Evolutionary conservation across 92 coral and sea anemone genomes (phyloP).

Genomic region (Siderastrea siderea): DNA sequence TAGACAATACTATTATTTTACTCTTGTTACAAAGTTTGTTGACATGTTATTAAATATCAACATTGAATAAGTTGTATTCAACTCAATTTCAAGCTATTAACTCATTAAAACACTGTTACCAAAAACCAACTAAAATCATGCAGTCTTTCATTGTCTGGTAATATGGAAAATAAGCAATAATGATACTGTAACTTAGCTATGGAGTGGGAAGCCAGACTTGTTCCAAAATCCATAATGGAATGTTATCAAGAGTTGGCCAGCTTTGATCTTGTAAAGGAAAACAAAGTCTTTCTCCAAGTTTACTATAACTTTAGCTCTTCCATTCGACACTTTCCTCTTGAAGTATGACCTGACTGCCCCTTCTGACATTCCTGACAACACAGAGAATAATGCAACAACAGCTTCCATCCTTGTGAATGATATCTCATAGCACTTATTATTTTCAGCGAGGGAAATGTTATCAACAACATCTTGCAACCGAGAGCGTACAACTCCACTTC

Average conservation of each 20-base stretch:
- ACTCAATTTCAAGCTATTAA: conserved; percentile 3
- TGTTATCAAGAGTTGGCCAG: conserved; percentile 45
- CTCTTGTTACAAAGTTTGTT: background rate
- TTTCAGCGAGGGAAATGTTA: conserved; percentile 57
- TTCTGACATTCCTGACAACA: conserved; percentile 46
- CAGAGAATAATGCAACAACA: conserved; percentile 47
- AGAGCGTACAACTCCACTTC: background rate
- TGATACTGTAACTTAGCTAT: conserved; percentile 25
- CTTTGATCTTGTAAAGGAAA: conserved; percentile 67
- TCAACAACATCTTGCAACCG: conserved; percentile 39
- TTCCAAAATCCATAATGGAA: conserved; percentile 49
- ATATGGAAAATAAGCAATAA: background rate
- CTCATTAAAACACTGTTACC: conserved; percentile 30
- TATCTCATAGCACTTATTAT: conserved; percentile 58
- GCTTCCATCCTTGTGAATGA: conserved; percentile 63
- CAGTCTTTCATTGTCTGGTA: conserved; percentile 8
- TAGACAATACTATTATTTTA: conserved; percentile 3
- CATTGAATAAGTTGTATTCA: background rate
- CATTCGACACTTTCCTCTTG: conserved; percentile 58
- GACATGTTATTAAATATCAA: conserved; percentile 8
- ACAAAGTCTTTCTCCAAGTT: conserved; percentile 68
- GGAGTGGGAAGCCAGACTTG: conserved; percentile 62
- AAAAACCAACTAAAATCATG: background rate
- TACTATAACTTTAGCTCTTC: conserved; percentile 59
- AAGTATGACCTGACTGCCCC: conserved; percentile 51